phyloP scores from a whole-genome alignment of 2,113 vertebrate species.

The Eupsittula cactorum region DNA sequence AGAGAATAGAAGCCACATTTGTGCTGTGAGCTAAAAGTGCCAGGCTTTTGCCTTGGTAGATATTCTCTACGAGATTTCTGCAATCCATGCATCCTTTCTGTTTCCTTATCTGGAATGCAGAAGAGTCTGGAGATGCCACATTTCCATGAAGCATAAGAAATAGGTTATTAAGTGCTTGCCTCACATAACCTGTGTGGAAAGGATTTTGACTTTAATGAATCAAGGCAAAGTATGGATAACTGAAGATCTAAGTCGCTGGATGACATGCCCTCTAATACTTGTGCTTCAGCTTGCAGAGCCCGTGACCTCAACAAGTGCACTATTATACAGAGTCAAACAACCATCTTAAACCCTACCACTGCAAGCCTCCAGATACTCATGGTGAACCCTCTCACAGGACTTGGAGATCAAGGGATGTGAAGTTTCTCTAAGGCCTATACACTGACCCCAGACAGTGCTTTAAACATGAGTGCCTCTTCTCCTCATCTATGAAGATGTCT shows the following conservation, averaged over 20 bases:
- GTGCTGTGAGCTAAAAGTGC: slow-evolving; percentile 2
- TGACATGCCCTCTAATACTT: background rate
- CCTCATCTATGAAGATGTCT: background rate
- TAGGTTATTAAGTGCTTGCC: background rate
- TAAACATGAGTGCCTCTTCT: background rate
- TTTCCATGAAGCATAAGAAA: slow-evolving; percentile 1
- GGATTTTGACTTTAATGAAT: background rate
- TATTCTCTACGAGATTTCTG: background rate
- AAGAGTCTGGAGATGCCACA: background rate
- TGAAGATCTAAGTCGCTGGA: background rate
- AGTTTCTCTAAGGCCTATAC: background rate
- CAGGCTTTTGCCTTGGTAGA: slow-evolving; percentile 15
- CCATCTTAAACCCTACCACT: background rate
- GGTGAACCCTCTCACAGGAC: background rate
- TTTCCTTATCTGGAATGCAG: background rate
- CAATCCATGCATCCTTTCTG: background rate
- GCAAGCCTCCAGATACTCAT: background rate
- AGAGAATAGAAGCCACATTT: background rate
- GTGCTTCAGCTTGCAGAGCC: background rate
- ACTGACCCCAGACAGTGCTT: background rate
- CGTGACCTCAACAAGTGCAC: background rate
- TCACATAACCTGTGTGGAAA: background rate
- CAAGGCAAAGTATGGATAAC: background rate
- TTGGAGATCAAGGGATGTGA: background rate
- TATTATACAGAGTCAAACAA: accelerated